phyloP scores from a whole-genome alignment of 2,113 vertebrate genomes.

The Pogona vitticeps region DNA sequence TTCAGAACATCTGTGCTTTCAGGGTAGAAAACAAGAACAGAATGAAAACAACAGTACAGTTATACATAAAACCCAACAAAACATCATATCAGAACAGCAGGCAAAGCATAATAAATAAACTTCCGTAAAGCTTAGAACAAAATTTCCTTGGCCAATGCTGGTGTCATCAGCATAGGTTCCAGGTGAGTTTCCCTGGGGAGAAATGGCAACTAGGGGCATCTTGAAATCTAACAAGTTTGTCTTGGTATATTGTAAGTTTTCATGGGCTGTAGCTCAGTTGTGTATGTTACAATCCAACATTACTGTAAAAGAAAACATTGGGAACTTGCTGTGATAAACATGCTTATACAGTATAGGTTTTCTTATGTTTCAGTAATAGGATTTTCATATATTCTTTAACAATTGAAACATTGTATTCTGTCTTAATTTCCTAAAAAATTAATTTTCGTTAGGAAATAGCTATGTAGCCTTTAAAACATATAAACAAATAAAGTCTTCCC shows the following conservation, averaged over 20 bases:
- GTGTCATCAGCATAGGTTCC: background rate
- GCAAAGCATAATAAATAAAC: background rate
- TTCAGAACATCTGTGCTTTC: background rate
- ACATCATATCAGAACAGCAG: background rate
- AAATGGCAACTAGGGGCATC: too few species aligned
- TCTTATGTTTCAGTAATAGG: too few species aligned
- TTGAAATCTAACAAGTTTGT: too few species aligned
- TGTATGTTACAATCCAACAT: too few species aligned
- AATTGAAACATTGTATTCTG: background rate
- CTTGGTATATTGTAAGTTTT: too few species aligned
- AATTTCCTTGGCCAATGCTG: background rate
- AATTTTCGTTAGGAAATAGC: background rate
- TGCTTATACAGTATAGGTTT: too few species aligned
- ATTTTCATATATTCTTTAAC: background rate
- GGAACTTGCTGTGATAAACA: too few species aligned
- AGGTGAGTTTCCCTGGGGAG: background rate
- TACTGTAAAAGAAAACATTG: too few species aligned
- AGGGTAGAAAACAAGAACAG: background rate
- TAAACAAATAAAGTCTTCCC: background rate
- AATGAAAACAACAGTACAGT: background rate
- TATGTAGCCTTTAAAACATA: background rate
- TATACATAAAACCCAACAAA: background rate
- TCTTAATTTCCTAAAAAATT: constrained; percentile 36
- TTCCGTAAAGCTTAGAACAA: background rate
- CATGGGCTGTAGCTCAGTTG: too few species aligned